These are phyloP conservation scores for Formica aserva DNA, from an alignment of 2,888 invertebrate species.

Conservation along the genomic window DNA sequence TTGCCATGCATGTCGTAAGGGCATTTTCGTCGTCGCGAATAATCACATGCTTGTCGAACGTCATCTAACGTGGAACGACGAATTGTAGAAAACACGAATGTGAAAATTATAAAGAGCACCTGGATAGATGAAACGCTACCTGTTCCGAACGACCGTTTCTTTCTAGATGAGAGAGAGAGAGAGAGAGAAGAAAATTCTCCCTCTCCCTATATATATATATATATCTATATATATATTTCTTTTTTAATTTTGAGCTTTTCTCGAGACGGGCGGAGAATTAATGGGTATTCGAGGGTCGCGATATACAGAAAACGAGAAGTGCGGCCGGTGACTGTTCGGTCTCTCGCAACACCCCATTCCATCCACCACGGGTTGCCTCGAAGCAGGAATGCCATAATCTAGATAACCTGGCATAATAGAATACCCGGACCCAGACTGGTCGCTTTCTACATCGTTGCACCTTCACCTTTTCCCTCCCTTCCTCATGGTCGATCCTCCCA, in stretches of 20 bases:
- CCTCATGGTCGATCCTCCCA: conserved; percentile 59
- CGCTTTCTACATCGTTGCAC: conserved; percentile 84
- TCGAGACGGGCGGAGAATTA: conserved; percentile 76
- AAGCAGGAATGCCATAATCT: conserved; percentile 85
- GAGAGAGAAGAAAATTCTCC: neutral
- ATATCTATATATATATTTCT: conserved; percentile 70
- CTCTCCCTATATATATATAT: conserved; percentile 64
- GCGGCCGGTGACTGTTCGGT: conserved; percentile 52
- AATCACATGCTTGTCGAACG: conserved; percentile 11
- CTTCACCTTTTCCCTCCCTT: conserved; percentile 76
- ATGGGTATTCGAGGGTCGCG: conserved; percentile 73
- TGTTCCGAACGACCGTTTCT: conserved; percentile 59
- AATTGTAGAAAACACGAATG: conserved; percentile 50
- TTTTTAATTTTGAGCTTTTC: conserved; percentile 79
- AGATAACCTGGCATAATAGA: conserved; percentile 85
- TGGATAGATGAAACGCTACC: conserved; percentile 59
- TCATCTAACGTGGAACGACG: conserved; percentile 26
- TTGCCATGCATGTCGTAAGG: neutral
- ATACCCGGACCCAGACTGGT: conserved; percentile 80
- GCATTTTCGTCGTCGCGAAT: neutral
- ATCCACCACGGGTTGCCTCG: conserved; percentile 75
- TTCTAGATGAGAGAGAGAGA: neutral
- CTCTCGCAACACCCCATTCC: conserved; percentile 70
- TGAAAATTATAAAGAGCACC: conserved; percentile 61
- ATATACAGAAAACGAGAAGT: conserved; percentile 51